These are phyloP conservation scores for Paralvinella palmiformis DNA, from an alignment of 1,140 invertebrate species.

Conservation along the genomic window DNA sequence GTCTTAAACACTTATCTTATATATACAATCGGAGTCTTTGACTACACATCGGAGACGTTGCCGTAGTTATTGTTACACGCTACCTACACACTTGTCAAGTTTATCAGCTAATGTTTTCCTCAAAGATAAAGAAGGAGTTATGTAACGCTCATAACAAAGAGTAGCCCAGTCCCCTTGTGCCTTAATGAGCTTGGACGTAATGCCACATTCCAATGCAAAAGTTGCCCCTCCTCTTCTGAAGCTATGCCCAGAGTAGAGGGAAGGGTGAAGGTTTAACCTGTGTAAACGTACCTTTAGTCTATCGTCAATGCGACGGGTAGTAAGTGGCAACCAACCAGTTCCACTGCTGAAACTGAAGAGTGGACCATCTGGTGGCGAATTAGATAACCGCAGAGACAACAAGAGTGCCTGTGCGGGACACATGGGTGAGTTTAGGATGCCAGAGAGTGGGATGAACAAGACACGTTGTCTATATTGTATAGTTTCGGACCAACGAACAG, in stretches of 20 bases:
- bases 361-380: not conserved
- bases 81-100: too few relatives aligned
- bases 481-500: too few relatives aligned
- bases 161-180: too few relatives aligned
- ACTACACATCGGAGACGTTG: too few relatives aligned
- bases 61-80: too few relatives aligned
- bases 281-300: not conserved
- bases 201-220: not conserved
- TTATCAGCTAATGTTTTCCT: too few relatives aligned
- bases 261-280: not conserved
- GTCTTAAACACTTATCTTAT: too few relatives aligned
- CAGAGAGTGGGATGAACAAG: too few relatives aligned
- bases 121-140: too few relatives aligned
- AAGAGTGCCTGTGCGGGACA: not conserved
- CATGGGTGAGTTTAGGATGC: not conserved
- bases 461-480: too few relatives aligned
- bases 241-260: not conserved
- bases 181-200: not conserved
- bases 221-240: not conserved
- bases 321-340: constrained; percentile 1
- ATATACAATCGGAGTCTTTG: too few relatives aligned
- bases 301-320: not conserved
- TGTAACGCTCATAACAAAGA: too few relatives aligned
- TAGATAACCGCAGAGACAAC: not conserved
- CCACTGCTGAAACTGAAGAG: not conserved